These are phyloP conservation scores for Scarus forsteni DNA, from an alignment of 2,797 vertebrate species.

Conservation along the genomic window DNA sequence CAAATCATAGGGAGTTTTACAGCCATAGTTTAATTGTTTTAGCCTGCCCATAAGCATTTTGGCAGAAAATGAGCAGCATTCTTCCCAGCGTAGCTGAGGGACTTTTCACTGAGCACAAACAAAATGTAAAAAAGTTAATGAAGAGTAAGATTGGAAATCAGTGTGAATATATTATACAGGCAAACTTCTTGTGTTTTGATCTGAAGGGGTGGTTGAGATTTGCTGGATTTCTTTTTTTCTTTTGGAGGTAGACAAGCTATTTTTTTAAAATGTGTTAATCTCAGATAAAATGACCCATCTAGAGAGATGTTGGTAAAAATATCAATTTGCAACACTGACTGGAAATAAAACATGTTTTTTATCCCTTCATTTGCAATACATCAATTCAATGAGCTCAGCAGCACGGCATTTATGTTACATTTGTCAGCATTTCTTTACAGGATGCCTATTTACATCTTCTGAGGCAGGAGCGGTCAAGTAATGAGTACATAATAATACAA, in stretches of 20 bases:
- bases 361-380: background rate
- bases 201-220: background rate
- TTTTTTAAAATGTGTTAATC: background rate
- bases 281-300: background rate
- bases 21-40: constrained; percentile 14
- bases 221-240: background rate
- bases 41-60: constrained; percentile 10
- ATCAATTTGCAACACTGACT: background rate
- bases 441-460: background rate
- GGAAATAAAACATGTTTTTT: background rate
- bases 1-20: constrained; percentile 31
- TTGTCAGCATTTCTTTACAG: background rate
- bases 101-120: constrained; percentile 3
- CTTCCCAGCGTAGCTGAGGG: background rate
- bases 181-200: background rate
- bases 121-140: background rate
- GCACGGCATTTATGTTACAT: background rate
- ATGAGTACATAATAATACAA: too few relatives aligned
- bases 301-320: background rate
- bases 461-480: background rate
- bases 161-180: background rate
- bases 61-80: constrained; percentile 15
- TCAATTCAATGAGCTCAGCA: background rate
- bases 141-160: background rate
- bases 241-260: background rate